Evolutionary conservation across 2,797 vertebrate genomes (phyloP).

Genomic region (Antennarius maculatus): DNA sequence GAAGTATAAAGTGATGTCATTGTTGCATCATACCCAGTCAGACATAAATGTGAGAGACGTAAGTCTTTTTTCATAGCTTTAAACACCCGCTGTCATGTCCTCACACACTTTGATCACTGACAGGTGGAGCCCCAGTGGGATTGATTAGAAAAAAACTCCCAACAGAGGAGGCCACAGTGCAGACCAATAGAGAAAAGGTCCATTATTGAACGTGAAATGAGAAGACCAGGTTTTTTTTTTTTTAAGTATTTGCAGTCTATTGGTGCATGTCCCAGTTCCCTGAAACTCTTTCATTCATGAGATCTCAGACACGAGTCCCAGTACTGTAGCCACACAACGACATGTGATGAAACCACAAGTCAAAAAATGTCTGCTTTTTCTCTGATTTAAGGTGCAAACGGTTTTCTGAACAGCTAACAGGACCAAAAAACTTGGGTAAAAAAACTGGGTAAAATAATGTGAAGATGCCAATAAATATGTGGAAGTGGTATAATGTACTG

Average conservation of each 20-base stretch:
- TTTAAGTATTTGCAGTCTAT: conserved; percentile 21
- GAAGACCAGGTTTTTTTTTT: conserved; percentile 12
- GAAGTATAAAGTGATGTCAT: not conserved
- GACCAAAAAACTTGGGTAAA: conserved; percentile 10
- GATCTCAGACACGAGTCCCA: conserved; percentile 21
- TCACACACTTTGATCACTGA: not conserved
- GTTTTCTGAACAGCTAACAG: conserved; percentile 28
- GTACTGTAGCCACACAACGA: conserved; percentile 32
- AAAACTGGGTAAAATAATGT: conserved; percentile 15
- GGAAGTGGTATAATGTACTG: conserved; percentile 15
- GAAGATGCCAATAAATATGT: not conserved
- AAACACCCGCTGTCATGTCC: conserved; percentile 15
- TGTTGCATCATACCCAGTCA: conserved; percentile 5
- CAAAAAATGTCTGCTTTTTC: conserved; percentile 25
- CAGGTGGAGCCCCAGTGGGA: conserved; percentile 14
- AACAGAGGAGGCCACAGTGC: conserved; percentile 11
- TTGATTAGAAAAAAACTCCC: not conserved
- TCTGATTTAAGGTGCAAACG: conserved; percentile 43
- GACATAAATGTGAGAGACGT: not conserved
- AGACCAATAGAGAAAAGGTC: conserved; percentile 25
- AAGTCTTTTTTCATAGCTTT: conserved; percentile 6
- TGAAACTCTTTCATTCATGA: conserved; percentile 34
- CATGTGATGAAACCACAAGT: conserved; percentile 33
- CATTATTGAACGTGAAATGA: conserved; percentile 29
- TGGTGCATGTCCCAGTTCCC: conserved; percentile 36